Evolutionary conservation across 1,140 invertebrate genomes (phyloP).

Genomic region (Latrodectus geometricus): DNA sequence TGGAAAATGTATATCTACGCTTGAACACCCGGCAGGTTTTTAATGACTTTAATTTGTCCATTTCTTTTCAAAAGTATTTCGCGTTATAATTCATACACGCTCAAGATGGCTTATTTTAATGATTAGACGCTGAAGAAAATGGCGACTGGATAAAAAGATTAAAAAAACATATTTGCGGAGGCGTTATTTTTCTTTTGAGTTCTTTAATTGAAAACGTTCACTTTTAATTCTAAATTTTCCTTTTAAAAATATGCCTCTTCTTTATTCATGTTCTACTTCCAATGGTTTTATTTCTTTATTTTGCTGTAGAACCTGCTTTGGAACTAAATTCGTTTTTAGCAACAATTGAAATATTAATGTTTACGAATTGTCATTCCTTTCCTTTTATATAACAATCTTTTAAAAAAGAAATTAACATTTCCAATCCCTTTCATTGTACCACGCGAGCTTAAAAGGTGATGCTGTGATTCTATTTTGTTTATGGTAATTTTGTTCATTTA

Average conservation of each 20-base stretch:
- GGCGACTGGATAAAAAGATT: neutral
- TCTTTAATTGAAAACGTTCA: neutral
- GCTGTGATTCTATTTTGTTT: neutral
- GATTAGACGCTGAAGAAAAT: neutral
- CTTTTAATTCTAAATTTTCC: neutral
- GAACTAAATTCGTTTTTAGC: neutral
- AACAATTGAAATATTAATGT: neutral
- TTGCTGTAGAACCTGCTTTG: neutral
- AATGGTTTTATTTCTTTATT: neutral
- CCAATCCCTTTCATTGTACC: neutral
- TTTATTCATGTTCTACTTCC: neutral
- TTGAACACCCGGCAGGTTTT: neutral
- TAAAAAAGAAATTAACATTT: neutral
- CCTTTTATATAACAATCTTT: neutral
- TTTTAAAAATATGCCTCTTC: neutral
- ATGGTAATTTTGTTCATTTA: neutral
- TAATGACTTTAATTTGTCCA: neutral
- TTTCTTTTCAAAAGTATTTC: neutral
- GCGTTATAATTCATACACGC: neutral
- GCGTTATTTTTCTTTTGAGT: neutral
- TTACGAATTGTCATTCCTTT: neutral
- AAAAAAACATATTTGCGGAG: neutral
- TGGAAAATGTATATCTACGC: no score
- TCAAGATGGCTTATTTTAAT: constrained; percentile 2
- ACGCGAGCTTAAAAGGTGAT: neutral